These are phyloP conservation scores for Theristus sp. DNA, from an alignment of 2,888 invertebrate species.

Conservation along the genomic window DNA sequence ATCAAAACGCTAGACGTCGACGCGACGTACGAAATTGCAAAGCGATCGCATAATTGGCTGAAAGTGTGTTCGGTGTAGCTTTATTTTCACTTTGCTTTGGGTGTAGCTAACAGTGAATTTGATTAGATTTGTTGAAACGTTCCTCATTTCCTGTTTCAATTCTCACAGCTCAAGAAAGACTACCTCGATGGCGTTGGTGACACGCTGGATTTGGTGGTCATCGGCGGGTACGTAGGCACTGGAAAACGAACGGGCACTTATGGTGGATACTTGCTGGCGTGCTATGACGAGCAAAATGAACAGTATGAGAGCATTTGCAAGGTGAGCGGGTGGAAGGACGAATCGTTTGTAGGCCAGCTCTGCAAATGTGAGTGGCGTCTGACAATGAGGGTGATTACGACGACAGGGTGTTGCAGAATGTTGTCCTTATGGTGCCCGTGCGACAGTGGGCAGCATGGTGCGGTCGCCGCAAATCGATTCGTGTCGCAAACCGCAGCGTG, in stretches of 20 bases:
- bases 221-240: constrained; percentile 72
- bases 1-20: constrained; percentile 74
- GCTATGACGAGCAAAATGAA: constrained; percentile 70
- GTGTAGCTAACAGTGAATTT: background rate
- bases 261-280: constrained; percentile 85
- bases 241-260: constrained; percentile 79
- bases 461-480: too few relatives aligned
- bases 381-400: background rate
- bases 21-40: constrained; percentile 90
- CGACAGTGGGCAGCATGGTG: too few relatives aligned
- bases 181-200: constrained; percentile 90
- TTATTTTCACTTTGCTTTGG: background rate
- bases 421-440: too few relatives aligned
- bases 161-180: constrained; percentile 72
- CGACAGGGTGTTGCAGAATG: background rate
- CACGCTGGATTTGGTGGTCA: constrained; percentile 79
- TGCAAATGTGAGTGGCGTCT: background rate
- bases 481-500: too few relatives aligned
- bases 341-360: background rate
- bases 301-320: constrained; percentile 81
- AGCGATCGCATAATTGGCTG: constrained; percentile 77
- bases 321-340: constrained; percentile 35
- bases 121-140: background rate
- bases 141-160: background rate
- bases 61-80: constrained; percentile 37